Evolutionary conservation across 2,888 invertebrate genomes (phyloP).

Genomic region (Calephelis perditalis): DNA sequence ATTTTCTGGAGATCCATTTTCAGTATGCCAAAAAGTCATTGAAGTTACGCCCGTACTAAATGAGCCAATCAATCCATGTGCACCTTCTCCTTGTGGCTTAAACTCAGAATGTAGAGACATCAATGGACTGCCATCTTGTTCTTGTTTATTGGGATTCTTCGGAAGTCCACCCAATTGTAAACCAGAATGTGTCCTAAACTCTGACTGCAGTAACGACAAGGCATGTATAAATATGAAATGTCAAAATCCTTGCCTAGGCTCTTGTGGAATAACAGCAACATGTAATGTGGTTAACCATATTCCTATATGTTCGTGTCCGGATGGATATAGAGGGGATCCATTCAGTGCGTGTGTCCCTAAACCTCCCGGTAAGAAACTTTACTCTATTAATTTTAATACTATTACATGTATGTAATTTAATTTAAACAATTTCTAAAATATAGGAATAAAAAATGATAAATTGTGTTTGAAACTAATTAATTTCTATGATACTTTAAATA

Average conservation of each 20-base stretch:
- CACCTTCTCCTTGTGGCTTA: conserved; percentile 88
- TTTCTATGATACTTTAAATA: too few relatives aligned
- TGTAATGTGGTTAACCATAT: conserved; percentile 87
- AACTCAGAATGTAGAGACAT: conserved; percentile 80
- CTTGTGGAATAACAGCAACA: conserved; percentile 84
- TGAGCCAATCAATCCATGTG: conserved; percentile 78
- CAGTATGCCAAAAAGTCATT: conserved; percentile 57
- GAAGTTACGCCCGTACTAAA: conserved; percentile 43
- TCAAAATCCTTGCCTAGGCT: conserved; percentile 86
- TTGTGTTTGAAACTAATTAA: too few relatives aligned
- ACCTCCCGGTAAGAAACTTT: conserved; percentile 51
- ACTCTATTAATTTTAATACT: background rate
- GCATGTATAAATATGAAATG: conserved; percentile 89
- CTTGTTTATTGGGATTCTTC: conserved; percentile 80
- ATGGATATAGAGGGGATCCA: conserved; percentile 85
- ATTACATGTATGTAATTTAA: too few relatives aligned
- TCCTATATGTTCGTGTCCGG: conserved; percentile 83
- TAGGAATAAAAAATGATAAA: too few relatives aligned
- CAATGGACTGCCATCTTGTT: conserved; percentile 79
- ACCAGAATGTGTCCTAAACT: conserved; percentile 85
- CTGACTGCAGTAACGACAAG: conserved; percentile 84
- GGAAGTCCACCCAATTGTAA: conserved; percentile 87
- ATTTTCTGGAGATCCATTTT: conserved; percentile 81
- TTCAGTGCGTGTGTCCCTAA: conserved; percentile 82
- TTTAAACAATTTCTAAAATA: too few relatives aligned